phyloP scores from a whole-genome alignment of 2,888 invertebrate species.

The Chromoteleia sp. region DNA sequence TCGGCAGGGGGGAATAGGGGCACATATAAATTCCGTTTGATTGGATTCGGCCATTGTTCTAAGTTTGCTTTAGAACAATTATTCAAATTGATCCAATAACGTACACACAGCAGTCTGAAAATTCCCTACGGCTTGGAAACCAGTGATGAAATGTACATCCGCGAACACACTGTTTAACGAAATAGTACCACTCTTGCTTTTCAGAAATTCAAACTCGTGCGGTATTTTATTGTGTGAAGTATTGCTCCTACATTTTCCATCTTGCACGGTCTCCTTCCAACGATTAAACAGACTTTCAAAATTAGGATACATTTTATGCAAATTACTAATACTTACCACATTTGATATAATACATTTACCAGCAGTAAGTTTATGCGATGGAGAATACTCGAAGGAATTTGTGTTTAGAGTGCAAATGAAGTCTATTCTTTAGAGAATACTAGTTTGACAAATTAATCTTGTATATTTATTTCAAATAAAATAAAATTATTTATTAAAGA shows the following conservation, averaged over 20 bases:
- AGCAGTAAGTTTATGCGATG: neutral
- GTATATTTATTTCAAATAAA: conserved; percentile 6
- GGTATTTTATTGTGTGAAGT: neutral
- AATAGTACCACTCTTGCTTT: conserved; percentile 16
- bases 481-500: too few species aligned
- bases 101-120: conserved; percentile 56
- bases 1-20: conserved; percentile 23
- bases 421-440: conserved; percentile 13
- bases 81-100: conserved; percentile 68
- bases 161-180: conserved; percentile 24
- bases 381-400: conserved; percentile 30
- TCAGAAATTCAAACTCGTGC: neutral
- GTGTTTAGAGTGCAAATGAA: conserved; percentile 1
- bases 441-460: conserved; percentile 24
- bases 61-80: conserved; percentile 70
- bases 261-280: neutral
- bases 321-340: conserved; percentile 17
- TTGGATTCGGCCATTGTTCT: conserved; percentile 68
- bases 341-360: neutral
- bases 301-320: neutral
- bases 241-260: neutral
- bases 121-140: conserved; percentile 57
- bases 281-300: neutral
- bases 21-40: conserved; percentile 63
- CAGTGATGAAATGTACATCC: conserved; percentile 54